A percentile compares a stretch with the other conserved stretches of the same genome.
Evolutionary conservation across 30 jellyfish, hydroid and myxozoan genomes (phyloP).

Genomic region (Chrysaora quinquecirrha): DNA sequence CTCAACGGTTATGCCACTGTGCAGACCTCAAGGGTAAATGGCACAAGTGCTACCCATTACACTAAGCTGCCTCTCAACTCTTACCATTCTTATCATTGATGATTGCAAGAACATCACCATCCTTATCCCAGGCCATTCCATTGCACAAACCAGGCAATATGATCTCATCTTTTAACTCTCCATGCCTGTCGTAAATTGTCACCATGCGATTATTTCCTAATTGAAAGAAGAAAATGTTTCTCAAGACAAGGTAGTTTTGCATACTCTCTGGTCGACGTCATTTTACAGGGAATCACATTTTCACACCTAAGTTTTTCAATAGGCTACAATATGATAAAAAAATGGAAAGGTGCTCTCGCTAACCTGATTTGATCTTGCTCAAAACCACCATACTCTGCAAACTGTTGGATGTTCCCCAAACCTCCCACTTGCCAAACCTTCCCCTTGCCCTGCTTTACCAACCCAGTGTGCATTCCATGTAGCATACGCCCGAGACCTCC

Average conservation of each 20-base stretch:
- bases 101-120: constrained; percentile 91
- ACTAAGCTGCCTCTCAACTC: neutral
- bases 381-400: too few species aligned
- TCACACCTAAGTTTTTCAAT: neutral
- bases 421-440: too few species aligned
- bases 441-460: too few species aligned
- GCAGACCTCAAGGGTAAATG: neutral
- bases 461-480: too few species aligned
- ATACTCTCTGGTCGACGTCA: neutral
- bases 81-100: constrained; percentile 89
- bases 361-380: neutral
- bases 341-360: neutral
- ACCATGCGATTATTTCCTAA: constrained; percentile 75
- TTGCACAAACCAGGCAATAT: constrained; percentile 87
- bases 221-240: neutral
- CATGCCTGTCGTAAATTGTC: constrained; percentile 96
- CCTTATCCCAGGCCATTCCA: constrained; percentile 94
- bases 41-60: neutral
- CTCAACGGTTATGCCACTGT: neutral
- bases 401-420: neutral
- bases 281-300: neutral
- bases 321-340: neutral
- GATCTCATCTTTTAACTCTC: constrained; percentile 91
- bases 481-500: too few species aligned
- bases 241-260: neutral